Percentiles rank a stretch among this genome's conserved stretches.
Conservation (phyloP, 2,113 vertebrate species). For the Falcunculus frontatus region DNA sequence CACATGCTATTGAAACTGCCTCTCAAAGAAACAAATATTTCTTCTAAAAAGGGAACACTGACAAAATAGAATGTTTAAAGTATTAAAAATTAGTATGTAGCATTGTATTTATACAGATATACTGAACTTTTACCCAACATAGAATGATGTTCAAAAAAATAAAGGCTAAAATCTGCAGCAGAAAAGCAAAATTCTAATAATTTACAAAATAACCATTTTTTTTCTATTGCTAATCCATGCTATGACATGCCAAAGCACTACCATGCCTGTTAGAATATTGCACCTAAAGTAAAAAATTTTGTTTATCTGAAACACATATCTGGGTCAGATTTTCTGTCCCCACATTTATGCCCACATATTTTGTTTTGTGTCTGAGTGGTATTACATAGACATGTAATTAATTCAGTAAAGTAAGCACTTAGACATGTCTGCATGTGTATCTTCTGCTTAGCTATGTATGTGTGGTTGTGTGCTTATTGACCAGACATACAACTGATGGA, state of each 20-base stretch:
- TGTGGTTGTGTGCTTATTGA: neutral
- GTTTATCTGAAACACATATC: neutral
- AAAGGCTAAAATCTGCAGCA: neutral
- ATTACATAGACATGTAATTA: neutral
- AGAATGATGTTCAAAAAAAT: neutral
- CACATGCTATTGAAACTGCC: neutral
- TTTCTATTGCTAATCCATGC: neutral
- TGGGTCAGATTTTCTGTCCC: neutral
- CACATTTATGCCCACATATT: neutral
- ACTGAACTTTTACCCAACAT: neutral
- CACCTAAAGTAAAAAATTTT: neutral
- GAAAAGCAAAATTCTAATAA: neutral
- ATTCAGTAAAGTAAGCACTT: neutral
- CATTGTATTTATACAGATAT: neutral
- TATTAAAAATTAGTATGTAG: neutral
- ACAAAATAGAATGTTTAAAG: neutral
- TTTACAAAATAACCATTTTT: neutral
- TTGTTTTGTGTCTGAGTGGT: neutral
- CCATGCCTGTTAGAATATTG: neutral
- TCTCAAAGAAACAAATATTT: neutral
- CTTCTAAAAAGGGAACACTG: neutral
- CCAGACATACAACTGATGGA: fast-evolving
- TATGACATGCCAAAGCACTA: neutral
- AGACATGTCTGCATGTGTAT: fast-evolving
- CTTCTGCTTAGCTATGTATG: neutral